Percentiles rank a stretch among this genome's conserved stretches.
These are phyloP conservation scores for Chaunax sp. DNA, from an alignment of 2,797 vertebrate species.

Conservation along the genomic window DNA sequence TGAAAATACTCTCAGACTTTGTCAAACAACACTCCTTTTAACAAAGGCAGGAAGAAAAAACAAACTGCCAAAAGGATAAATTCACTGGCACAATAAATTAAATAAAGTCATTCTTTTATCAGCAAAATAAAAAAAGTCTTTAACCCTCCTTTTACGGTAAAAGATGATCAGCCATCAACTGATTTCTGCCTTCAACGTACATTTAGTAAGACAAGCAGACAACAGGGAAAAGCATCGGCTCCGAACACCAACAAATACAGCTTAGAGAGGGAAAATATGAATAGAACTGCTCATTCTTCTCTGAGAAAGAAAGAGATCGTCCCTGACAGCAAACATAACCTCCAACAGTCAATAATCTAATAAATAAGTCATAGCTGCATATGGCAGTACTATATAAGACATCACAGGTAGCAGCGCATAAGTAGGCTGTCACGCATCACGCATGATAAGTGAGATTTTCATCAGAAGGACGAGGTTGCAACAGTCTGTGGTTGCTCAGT, in stretches of 20 bases:
- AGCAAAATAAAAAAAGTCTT: conserved; percentile 1
- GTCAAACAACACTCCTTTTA: conserved; percentile 9
- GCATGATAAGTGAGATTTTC: conserved; percentile 43
- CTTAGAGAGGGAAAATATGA: conserved; percentile 15
- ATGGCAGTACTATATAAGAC: conserved; percentile 17
- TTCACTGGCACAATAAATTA: background rate
- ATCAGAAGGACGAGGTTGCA: conserved; percentile 20
- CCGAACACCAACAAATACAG: background rate
- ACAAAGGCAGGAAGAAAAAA: background rate
- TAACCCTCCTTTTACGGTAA: background rate
- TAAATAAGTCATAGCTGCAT: conserved; percentile 15
- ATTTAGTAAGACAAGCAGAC: conserved; percentile 36
- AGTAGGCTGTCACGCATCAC: conserved; percentile 13
- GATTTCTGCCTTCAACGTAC: background rate
- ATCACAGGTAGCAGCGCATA: conserved; percentile 26
- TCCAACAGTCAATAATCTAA: background rate
- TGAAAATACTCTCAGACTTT: background rate
- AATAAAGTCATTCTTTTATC: conserved; percentile 4
- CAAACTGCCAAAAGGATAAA: conserved; percentile 27
- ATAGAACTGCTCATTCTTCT: conserved; percentile 10
- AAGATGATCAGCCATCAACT: conserved; percentile 24
- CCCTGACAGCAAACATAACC: background rate
- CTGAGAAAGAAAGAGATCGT: background rate
- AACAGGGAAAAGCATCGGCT: background rate
- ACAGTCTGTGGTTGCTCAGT: background rate